Evolutionary conservation across 1,140 invertebrate species (phyloP), one percentile per base, ranked within the genome.

Genomic region (Brachionus manjavacas): DNA sequence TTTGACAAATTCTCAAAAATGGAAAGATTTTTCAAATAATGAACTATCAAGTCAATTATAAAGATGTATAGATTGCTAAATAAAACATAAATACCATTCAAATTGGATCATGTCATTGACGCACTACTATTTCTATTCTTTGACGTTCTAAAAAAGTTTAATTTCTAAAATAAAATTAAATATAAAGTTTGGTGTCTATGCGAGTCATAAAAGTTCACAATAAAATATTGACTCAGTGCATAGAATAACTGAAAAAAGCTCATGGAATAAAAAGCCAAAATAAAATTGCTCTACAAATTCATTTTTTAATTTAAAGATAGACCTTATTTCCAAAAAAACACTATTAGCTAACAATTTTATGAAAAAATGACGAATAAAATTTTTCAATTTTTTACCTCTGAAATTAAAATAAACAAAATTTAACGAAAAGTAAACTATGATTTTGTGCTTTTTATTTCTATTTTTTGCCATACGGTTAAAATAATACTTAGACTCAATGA

Each of bases 401-500:
- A 60, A 60, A 60, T 60, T 60, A 20, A 23, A 60, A 60, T 60
- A 60, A 60, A 60, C 25, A 60, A 20, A 60, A 25, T 60, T 23
- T 20, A 60, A 60, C 52, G 52, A 60, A 60, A 60, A 60, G 52
- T 60, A 60, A 60, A 60, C 52, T 60, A 60, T 60, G 52, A 60
- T 60, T 60, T 60, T 60, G 52, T 60, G 52, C 20, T 60, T 60
- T 72, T 41, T 72, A 70, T 72, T 72, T 72, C 35, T 20, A 39
- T 41, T 41, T 39, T 41, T 20, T 41, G 4, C 68, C 31, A 72
- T 39, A 68, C 28, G n/a, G 31, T 28, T 68, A 39, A 41, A 72
- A 72, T 4, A 41, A 72, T 41, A 72, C 31, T 72, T 72, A 39
- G 9, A 72, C 68, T 41, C 68, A n/a, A 72, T 72, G 68, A 72